Evolutionary conservation across 2,888 invertebrate genomes (phyloP).

Genomic region (Platypus cylindrus): DNA sequence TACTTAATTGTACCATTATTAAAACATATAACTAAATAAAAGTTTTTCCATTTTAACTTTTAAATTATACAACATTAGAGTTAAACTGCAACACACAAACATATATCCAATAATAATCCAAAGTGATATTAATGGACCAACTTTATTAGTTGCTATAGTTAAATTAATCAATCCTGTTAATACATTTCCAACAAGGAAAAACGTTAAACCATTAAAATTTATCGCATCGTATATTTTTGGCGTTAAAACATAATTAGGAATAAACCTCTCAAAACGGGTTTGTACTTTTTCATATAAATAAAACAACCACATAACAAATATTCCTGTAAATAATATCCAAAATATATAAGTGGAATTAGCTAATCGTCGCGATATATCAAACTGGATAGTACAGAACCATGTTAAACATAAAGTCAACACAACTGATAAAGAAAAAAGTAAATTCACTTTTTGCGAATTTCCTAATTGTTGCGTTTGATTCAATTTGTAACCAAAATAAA

Average conservation of each 20-base stretch:
- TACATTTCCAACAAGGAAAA: slow-evolving; percentile 73
- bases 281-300: slow-evolving; percentile 42
- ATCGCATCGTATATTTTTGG: slow-evolving; percentile 55
- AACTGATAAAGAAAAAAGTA: slow-evolving; percentile 8
- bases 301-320: slow-evolving; percentile 42
- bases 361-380: slow-evolving; percentile 62
- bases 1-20: too few relatives aligned
- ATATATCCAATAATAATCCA: slow-evolving; percentile 47
- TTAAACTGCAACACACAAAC: slow-evolving; percentile 34
- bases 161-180: slow-evolving; percentile 76
- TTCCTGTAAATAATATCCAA: slow-evolving; percentile 59
- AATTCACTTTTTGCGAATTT: slow-evolving; percentile 6
- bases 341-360: slow-evolving; percentile 72
- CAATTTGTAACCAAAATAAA: slow-evolving; percentile 47
- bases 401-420: slow-evolving; percentile 21
- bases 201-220: slow-evolving; percentile 70
- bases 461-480: slow-evolving; percentile 19
- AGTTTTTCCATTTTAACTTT: too few relatives aligned
- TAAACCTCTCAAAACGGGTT: slow-evolving; percentile 22
- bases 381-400: slow-evolving; percentile 37
- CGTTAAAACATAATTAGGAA: slow-evolving; percentile 23
- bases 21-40: too few relatives aligned
- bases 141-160: slow-evolving; percentile 46
- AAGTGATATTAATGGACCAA: slow-evolving; percentile 33
- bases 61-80: slow-evolving; percentile 34